Evolutionary conservation across 2,888 invertebrate genomes (phyloP), one percentile per base, ranked within the genome.

Genomic region (Gortyna flavago): DNA sequence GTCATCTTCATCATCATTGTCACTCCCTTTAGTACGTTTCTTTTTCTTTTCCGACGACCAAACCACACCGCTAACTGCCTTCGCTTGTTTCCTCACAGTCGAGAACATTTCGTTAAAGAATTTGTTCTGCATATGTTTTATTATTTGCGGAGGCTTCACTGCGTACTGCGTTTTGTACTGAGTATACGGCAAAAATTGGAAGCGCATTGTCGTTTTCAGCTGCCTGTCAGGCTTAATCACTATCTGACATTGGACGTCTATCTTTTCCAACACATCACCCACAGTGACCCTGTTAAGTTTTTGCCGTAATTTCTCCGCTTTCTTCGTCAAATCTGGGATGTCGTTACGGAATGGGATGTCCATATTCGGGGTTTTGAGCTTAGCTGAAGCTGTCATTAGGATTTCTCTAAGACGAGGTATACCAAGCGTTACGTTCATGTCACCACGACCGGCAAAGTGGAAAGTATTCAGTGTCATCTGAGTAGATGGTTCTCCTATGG

Each of bases 381-480:
- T 98, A n/a, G 97, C 97, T 1, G 99, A 98, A 0, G 99, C 99
- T 90, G 98, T 98, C 99, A 99, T 99, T 0, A 99, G 97, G 88
- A 99, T 99, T 97, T 99, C 99, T 88, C 99, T 97, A 9, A 99
- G 97, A 88, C 99, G 98, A 0, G 99, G 99, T 89, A 99, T 99
- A 97, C 99, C 99, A n/a, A 99, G 97, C 0, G 99, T 99, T 0
- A 99, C 99, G 97, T 99, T 99, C 99, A 99, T 99, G 96, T 99
- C 99, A 97, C 99, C 99, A 95, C 99, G 98, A 92, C 99, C 99
- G 90, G 99, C 99, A 94, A 99, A 99, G 93, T 99, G 99, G 95
- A 99, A 99, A 62, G 99, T 99, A 95, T 99, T 99, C 93, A 99
- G 96, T 90, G 99, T 99, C 99, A 99, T 99, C 97, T 99, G 99